phyloP scores from a whole-genome alignment of 64 coral and sea anemone genomes.

The Trachythela sp. region DNA sequence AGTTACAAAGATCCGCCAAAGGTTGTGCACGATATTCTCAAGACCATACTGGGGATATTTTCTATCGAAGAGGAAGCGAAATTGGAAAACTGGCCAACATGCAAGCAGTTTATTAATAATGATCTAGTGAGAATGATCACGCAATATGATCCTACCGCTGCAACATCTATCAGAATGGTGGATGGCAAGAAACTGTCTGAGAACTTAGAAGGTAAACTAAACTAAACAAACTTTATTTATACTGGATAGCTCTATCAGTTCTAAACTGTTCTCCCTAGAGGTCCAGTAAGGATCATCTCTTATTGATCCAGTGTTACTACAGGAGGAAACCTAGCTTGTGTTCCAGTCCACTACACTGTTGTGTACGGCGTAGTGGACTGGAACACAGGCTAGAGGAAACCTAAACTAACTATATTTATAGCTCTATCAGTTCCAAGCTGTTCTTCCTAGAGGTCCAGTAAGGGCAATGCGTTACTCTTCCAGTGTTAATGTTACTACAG shows the following conservation, averaged over 20 bases:
- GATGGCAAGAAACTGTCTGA: conserved; percentile 67
- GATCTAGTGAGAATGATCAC: conserved; percentile 77
- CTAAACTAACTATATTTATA: neutral
- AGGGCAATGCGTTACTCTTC: no score
- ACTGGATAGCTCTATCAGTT: no score
- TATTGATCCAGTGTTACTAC: no score
- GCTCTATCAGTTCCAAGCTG: no score
- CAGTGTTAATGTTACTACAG: no score
- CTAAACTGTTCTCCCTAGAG: no score
- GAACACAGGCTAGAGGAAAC: no score
- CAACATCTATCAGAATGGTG: conserved; percentile 44
- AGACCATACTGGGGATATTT: conserved; percentile 87
- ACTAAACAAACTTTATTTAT: neutral
- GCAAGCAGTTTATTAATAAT: conserved; percentile 77
- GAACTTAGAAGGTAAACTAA: conserved; percentile 67
- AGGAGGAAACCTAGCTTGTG: no score
- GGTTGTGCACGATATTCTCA: conserved; percentile 92
- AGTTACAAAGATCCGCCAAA: conserved; percentile 98
- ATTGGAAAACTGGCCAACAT: conserved; percentile 83
- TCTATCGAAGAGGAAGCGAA: conserved; percentile 44
- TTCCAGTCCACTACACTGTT: no score
- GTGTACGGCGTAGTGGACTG: no score
- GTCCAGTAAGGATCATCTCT: no score
- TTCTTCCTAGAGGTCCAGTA: no score
- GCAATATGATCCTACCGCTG: conserved; percentile 79